Percentiles rank a stretch among this genome's conserved stretches.
phyloP scores from a whole-genome alignment of 2,797 vertebrate species.

The Sphenopsis melanotis region DNA sequence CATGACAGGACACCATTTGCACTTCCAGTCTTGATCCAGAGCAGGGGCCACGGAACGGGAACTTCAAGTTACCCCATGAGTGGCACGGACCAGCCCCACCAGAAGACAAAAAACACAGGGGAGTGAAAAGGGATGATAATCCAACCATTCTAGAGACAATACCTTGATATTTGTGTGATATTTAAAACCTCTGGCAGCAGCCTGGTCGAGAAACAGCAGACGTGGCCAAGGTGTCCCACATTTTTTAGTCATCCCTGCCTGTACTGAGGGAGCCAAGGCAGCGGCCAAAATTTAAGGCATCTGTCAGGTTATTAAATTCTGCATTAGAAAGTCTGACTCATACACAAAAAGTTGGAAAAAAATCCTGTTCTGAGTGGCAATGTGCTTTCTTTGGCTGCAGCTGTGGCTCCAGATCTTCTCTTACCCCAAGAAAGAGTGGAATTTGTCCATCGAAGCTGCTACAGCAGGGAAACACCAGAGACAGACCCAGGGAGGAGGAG shows the following conservation, averaged over 20 bases:
- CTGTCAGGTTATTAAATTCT: background rate
- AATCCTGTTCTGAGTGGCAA: background rate
- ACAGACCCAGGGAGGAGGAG: background rate
- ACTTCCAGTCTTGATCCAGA: background rate
- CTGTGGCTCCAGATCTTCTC: background rate
- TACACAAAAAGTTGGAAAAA: background rate
- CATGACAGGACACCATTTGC: background rate
- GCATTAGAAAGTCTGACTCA: background rate
- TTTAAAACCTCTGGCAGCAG: background rate
- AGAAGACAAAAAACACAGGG: background rate
- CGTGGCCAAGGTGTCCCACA: background rate
- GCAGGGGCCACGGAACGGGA: accelerated
- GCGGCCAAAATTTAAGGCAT: background rate
- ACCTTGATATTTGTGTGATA: background rate
- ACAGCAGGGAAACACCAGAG: background rate
- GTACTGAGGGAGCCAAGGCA: background rate
- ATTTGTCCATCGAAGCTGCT: accelerated
- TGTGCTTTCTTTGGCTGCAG: background rate
- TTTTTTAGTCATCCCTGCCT: background rate
- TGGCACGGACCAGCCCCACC: background rate
- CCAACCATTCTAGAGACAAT: background rate
- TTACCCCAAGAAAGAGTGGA: background rate
- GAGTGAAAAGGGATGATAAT: background rate
- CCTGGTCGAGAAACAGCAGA: background rate
- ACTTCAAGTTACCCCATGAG: background rate